These are phyloP conservation scores for Arbacia lixula DNA, from an alignment of 53 echinoderm and acorn worm genomes.

Conservation along the genomic window DNA sequence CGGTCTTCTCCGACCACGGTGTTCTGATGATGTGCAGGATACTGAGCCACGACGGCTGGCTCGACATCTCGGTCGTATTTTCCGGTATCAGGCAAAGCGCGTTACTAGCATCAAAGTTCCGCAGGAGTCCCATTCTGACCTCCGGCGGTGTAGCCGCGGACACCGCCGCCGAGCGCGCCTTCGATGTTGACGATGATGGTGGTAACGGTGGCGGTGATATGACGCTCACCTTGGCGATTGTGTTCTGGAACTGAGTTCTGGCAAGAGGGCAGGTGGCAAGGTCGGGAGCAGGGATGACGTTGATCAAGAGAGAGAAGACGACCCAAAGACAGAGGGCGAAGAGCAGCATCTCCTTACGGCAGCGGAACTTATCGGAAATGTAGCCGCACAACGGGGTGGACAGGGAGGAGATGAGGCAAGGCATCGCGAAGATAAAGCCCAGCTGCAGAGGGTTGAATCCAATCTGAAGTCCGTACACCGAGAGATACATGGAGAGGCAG, in stretches of 20 bases:
- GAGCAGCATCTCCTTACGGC: slow-evolving; percentile 61
- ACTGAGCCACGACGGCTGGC: slow-evolving; percentile 3
- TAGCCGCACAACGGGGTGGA: slow-evolving; percentile 63
- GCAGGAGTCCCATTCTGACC: not conserved
- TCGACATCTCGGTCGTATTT: not conserved
- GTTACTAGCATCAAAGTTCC: not conserved
- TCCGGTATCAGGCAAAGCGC: slow-evolving; percentile 4
- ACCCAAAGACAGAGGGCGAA: slow-evolving; percentile 56
- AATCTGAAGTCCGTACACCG: slow-evolving; percentile 64
- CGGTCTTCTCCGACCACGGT: slow-evolving; percentile 19
- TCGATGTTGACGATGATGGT: not conserved
- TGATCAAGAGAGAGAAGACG: slow-evolving; percentile 20
- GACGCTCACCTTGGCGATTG: slow-evolving; percentile 14
- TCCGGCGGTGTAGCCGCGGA: not conserved
- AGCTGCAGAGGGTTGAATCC: slow-evolving; percentile 65
- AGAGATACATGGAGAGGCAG: slow-evolving; percentile 61
- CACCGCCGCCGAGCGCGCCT: not conserved
- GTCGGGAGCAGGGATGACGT: slow-evolving; percentile 46
- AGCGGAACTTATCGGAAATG: slow-evolving; percentile 69
- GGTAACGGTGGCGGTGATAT: not conserved
- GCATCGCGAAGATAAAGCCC: slow-evolving; percentile 64
- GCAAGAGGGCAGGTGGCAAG: slow-evolving; percentile 48
- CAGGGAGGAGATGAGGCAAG: slow-evolving; percentile 58
- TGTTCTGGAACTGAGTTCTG: slow-evolving; percentile 13
- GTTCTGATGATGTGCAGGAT: slow-evolving; percentile 26